A percentile compares a stretch with the other conserved stretches of the same genome.
Evolutionary conservation across 2,113 vertebrate species (phyloP).

Genomic region (Halcyon malimbica): DNA sequence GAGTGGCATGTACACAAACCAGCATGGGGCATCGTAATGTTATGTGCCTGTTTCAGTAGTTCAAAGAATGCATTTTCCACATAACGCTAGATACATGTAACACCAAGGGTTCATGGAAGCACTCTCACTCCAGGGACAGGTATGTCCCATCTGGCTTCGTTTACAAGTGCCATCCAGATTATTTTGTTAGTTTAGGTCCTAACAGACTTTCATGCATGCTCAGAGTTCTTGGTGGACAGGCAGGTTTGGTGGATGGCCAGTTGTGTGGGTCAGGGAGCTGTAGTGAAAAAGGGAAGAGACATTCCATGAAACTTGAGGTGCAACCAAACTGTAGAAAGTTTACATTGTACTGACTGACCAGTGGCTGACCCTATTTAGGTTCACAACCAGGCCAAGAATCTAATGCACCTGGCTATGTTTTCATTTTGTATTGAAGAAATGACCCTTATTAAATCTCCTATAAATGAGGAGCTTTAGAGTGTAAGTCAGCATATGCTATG

Average conservation of each 20-base stretch:
- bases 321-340: not conserved
- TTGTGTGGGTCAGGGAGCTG: not conserved
- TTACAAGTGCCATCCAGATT: not conserved
- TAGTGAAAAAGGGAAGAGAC: not conserved
- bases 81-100: not conserved
- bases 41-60: not conserved
- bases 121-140: not conserved
- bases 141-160: not conserved
- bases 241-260: not conserved
- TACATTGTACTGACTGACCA: not conserved
- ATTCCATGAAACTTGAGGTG: not conserved
- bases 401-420: not conserved
- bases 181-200: not conserved
- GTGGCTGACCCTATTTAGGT: not conserved
- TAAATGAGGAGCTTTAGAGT: not conserved
- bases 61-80: not conserved
- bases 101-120: not conserved
- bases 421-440: not conserved
- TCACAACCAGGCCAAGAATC: not conserved
- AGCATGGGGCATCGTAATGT: accelerated
- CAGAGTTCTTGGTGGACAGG: not conserved
- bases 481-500: not conserved
- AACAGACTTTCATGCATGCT: not conserved
- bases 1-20: not conserved
- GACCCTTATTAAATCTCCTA: not conserved